phyloP scores from a whole-genome alignment of 2,797 vertebrate genomes.

The Erethizon dorsatum region DNA sequence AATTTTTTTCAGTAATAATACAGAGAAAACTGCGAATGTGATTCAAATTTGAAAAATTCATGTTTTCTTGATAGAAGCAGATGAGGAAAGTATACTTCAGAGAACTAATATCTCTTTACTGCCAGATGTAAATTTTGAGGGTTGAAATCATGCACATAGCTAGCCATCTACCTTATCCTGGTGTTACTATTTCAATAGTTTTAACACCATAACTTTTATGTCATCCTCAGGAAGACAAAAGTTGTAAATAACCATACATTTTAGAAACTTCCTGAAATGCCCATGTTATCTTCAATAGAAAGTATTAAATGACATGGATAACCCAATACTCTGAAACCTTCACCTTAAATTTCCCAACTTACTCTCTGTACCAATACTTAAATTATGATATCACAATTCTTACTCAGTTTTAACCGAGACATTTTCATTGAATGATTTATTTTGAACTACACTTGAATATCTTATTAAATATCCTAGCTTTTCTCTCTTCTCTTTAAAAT shows the following conservation, averaged over 20 bases:
- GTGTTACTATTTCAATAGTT: background rate
- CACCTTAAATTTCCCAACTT: background rate
- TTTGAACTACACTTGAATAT: background rate
- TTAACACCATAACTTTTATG: background rate
- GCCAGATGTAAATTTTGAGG: background rate
- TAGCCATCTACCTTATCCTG: background rate
- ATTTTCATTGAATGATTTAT: background rate
- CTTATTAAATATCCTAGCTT: background rate
- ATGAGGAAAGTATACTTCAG: background rate
- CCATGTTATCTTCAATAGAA: background rate
- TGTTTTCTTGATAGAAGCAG: background rate
- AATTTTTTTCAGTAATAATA: background rate
- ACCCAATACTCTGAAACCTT: background rate
- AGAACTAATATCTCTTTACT: conserved; percentile 17
- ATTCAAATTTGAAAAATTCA: background rate
- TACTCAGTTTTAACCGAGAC: background rate
- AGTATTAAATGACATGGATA: background rate
- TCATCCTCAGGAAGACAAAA: background rate
- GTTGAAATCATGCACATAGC: background rate
- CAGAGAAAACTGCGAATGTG: background rate
- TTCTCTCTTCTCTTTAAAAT: background rate
- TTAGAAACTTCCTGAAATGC: background rate
- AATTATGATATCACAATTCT: background rate
- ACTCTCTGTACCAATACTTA: background rate
- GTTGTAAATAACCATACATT: background rate